Percentiles rank a stretch among this genome's conserved stretches.
These are phyloP conservation scores for Syrrhaptes paradoxus DNA, from an alignment of 2,113 vertebrate species.

Conservation along the genomic window DNA sequence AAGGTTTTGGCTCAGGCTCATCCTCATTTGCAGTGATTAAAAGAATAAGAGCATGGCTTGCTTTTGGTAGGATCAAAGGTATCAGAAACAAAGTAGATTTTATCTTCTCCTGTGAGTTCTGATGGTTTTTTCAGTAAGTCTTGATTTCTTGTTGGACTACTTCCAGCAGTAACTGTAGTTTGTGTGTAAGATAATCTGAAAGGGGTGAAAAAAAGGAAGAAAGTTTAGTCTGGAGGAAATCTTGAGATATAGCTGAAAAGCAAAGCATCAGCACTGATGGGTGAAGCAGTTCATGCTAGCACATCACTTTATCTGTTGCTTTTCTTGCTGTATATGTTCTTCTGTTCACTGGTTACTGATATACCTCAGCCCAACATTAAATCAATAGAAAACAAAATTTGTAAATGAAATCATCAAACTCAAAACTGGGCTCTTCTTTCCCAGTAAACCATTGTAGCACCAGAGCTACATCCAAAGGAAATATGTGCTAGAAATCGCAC, in stretches of 20 bases:
- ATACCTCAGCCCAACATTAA: background rate
- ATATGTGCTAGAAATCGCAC: background rate
- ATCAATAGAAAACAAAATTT: background rate
- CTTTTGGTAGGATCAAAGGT: background rate
- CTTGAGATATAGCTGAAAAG: background rate
- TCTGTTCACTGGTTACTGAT: background rate
- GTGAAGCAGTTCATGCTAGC: background rate
- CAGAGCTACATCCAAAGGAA: background rate
- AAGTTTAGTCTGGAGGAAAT: background rate
- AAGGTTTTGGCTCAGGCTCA: background rate
- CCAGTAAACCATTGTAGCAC: background rate
- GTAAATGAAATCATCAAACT: background rate
- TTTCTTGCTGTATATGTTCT: background rate
- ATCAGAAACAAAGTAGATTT: background rate
- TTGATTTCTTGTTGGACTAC: slow-evolving; percentile 75
- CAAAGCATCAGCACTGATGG: background rate
- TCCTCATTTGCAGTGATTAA: background rate
- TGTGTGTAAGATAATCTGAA: slow-evolving; percentile 70
- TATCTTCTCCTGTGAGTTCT: background rate
- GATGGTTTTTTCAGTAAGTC: slow-evolving; percentile 65
- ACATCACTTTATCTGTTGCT: background rate
- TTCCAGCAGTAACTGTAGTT: slow-evolving; percentile 74
- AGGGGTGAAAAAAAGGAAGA: background rate
- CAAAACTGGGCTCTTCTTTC: background rate
- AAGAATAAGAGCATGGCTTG: background rate